Evolutionary conservation across 2,888 invertebrate species (phyloP).

Genomic region (Zaprionus bogoriensis): DNA sequence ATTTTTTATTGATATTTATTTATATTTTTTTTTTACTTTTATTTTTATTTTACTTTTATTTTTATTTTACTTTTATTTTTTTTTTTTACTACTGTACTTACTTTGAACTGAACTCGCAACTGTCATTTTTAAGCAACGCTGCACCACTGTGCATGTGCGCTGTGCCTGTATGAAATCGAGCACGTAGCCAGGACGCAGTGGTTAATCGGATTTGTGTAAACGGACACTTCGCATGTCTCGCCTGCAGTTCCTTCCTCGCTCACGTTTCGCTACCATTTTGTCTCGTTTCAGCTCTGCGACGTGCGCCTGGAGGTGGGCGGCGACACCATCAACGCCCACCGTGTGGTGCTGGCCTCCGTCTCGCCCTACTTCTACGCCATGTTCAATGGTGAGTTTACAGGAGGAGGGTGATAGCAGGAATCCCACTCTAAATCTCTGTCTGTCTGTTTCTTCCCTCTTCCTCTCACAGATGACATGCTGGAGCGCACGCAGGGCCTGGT

Average conservation of each 20-base stretch:
- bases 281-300: slow-evolving; percentile 81
- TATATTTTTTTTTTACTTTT: too few relatives aligned
- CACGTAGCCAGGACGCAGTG: slow-evolving; percentile 35
- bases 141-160: slow-evolving; percentile 32
- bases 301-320: slow-evolving; percentile 87
- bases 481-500: slow-evolving; percentile 82
- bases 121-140: neutral
- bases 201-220: slow-evolving; percentile 64
- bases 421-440: neutral
- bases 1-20: too few relatives aligned
- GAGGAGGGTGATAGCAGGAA: too few relatives aligned
- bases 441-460: neutral
- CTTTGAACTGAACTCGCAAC: neutral
- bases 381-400: slow-evolving; percentile 83
- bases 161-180: slow-evolving; percentile 41
- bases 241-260: neutral
- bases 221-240: slow-evolving; percentile 34
- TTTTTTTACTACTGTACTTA: too few relatives aligned
- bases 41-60: too few relatives aligned
- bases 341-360: slow-evolving; percentile 89
- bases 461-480: slow-evolving; percentile 82
- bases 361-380: slow-evolving; percentile 90
- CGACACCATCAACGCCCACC: slow-evolving; percentile 88
- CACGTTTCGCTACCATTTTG: slow-evolving; percentile 12
- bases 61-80: neutral